Conservation (phyloP, 1,140 invertebrate species). For the Aphis craccivora region DNA sequence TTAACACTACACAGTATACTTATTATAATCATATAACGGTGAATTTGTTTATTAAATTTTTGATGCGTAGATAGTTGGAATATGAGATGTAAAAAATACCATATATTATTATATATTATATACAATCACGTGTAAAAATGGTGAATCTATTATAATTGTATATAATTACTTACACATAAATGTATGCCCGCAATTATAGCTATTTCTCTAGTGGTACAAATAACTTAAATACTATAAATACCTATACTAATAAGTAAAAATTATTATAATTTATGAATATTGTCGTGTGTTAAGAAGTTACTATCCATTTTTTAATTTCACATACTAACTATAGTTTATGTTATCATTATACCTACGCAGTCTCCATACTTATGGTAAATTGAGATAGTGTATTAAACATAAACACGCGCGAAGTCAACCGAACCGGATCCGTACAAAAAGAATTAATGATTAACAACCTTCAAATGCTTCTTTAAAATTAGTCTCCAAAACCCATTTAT, state of each 20-base stretch:
- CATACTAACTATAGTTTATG: no score
- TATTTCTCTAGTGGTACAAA: background rate
- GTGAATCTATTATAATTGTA: no score
- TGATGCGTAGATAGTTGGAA: no score
- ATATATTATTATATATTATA: no score
- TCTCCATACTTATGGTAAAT: background rate
- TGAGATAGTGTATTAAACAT: background rate
- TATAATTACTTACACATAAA: no score
- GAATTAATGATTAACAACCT: background rate
- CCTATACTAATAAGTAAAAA: background rate
- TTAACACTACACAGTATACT: no score
- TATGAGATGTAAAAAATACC: no score
- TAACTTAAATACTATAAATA: background rate
- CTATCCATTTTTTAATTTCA: no score
- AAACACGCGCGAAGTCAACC: background rate
- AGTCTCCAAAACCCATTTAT: background rate
- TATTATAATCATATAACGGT: no score
- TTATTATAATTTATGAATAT: background rate
- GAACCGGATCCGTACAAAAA: background rate
- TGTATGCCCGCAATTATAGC: background rate
- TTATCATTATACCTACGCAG: no score
- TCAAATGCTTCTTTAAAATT: background rate
- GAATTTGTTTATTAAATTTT: no score
- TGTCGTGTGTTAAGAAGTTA: background rate
- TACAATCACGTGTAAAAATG: no score